These are phyloP conservation scores for Spodoptera litura DNA, from an alignment of 1,140 invertebrate species.

Conservation along the genomic window DNA sequence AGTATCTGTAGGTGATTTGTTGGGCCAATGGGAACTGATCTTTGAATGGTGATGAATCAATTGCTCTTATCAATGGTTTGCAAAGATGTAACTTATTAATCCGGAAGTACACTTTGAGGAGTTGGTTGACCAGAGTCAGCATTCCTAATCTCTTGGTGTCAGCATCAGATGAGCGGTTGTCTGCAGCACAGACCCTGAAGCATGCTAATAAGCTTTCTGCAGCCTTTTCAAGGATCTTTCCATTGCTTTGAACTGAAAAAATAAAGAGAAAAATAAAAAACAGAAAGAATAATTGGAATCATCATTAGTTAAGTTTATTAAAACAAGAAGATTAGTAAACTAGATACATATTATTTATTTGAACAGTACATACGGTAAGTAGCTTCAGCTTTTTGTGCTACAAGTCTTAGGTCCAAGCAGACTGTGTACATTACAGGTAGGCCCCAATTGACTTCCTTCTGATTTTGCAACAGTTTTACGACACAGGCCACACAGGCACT, in stretches of 20 bases:
- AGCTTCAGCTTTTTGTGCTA: slow-evolving; percentile 93
- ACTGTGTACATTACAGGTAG: slow-evolving; percentile 95
- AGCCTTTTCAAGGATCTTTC: slow-evolving; percentile 94
- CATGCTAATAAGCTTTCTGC: slow-evolving; percentile 97
- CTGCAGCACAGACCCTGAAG: slow-evolving; percentile 98
- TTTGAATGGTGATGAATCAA: slow-evolving; percentile 96
- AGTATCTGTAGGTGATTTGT: slow-evolving; percentile 98
- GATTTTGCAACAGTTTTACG: slow-evolving; percentile 93
- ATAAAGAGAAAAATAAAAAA: too few species aligned
- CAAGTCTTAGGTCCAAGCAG: slow-evolving; percentile 94
- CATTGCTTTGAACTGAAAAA: slow-evolving; percentile 78
- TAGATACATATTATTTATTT: too few species aligned
- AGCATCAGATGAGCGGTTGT: slow-evolving; percentile 94
- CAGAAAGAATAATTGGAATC: too few species aligned
- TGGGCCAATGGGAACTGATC: slow-evolving; percentile 94
- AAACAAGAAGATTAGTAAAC: too few species aligned
- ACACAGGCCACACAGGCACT: slow-evolving; percentile 92
- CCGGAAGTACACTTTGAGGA: slow-evolving; percentile 99
- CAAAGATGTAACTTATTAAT: slow-evolving; percentile 99
- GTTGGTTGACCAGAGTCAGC: slow-evolving; percentile 97
- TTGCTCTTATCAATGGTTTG: slow-evolving; percentile 98
- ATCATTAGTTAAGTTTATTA: too few species aligned
- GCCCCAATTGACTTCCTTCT: slow-evolving; percentile 98
- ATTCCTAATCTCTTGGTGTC: slow-evolving; percentile 98
- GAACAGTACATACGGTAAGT: slow-evolving; percentile 71